These are phyloP conservation scores for Bombus balteatus DNA, from an alignment of 1,140 invertebrate genomes.

Conservation along the genomic window DNA sequence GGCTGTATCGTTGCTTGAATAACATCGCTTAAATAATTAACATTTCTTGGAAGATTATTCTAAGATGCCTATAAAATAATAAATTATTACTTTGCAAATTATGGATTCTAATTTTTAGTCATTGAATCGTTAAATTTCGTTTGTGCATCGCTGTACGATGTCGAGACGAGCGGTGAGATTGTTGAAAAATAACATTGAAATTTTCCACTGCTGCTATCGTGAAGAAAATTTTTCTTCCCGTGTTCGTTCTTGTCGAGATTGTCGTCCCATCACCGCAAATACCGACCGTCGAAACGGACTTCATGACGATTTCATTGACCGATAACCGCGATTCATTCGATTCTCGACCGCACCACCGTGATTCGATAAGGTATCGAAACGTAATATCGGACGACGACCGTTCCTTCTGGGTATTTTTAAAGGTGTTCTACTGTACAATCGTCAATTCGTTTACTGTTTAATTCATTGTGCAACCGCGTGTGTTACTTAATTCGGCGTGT, in stretches of 20 bases:
- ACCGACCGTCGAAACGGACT: constrained; percentile 58
- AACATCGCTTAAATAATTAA: not conserved
- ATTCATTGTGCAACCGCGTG: not conserved
- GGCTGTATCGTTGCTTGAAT: not conserved
- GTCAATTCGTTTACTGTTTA: not conserved
- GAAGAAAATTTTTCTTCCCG: constrained; percentile 51
- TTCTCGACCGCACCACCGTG: constrained; percentile 59
- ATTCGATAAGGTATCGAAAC: constrained; percentile 65
- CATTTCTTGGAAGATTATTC: not conserved
- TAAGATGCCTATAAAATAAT: not conserved
- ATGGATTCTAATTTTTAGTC: not conserved
- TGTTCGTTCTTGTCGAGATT: constrained; percentile 1
- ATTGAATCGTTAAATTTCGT: not conserved
- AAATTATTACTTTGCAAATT: not conserved
- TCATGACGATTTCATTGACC: constrained; percentile 70
- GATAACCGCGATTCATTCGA: constrained; percentile 68
- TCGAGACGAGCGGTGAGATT: not conserved
- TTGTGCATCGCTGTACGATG: too few species aligned
- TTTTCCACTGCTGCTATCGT: constrained; percentile 24
- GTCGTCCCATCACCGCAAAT: constrained; percentile 54
- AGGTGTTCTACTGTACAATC: not conserved
- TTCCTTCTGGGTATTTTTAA: constrained; percentile 20
- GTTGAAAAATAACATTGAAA: not conserved
- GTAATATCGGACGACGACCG: constrained; percentile 38
- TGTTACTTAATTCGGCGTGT: not conserved